Base-by-base conservation (phyloP, 1,140 invertebrate species). In the Drosophila seguyi region DNA sequence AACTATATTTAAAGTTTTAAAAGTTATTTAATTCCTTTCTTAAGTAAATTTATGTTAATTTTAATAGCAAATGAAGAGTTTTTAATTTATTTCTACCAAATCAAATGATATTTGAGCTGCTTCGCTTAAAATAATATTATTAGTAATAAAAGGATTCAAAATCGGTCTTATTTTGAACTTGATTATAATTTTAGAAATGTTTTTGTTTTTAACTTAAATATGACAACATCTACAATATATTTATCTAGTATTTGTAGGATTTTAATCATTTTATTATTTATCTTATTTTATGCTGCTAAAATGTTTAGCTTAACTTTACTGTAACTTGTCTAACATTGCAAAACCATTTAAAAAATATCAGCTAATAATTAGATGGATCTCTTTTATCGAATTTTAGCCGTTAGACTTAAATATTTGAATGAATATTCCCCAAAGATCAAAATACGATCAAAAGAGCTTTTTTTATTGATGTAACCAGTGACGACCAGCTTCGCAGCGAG, bases 381-480 rank as follows among this genome's bases (percentile, higher is more conserved):
- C 3, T 50, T 18, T 31, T 7, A 29, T 29, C 0, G 47, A 0
- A 31, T 31, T 14, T 18, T 6, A 0, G 6, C 16, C 29, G 1
- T 31, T 31, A 1, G 14, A 13, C 4, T 52, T 20, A 14, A 8
- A 0, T 20, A 4, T 20, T 20, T 34, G 5, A 7, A 10, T 16
- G 16, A 53, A 53, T 31, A 36, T 53, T 34, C 8, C 0, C 3
- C 18, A 53, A 36, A n/a, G n/a, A 53, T 36, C 18, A 22, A 22
- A 53, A 16, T 5, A 20, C 18, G 50, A 61, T 75, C 38, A 14
- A 11, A 11, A 11, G n/a, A 68, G 45, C 34, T 62, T 34, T 47
- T 62, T n/a, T n/a, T n/a, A 39, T 36, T 29, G 25, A 48, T 68
- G 45, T 44, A 31, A 75, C 22, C 25, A 18, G n/a, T 41, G 22